Evolutionary conservation across 2,888 invertebrate species (phyloP).

Genomic region (Chymomyza caudatula): DNA sequence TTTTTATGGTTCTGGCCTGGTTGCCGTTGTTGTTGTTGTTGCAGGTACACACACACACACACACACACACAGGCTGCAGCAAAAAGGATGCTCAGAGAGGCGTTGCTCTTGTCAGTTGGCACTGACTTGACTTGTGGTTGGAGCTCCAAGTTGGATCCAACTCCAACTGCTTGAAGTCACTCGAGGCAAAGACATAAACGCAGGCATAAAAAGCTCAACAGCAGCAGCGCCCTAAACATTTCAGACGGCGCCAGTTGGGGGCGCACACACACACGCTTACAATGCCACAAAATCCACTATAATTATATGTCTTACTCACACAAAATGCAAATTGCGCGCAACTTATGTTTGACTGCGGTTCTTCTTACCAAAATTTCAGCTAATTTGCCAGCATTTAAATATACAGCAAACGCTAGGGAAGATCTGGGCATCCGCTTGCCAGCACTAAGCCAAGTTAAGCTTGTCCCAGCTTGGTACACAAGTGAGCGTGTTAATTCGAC

Average conservation of each 20-base stretch:
- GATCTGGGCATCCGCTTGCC: not conserved
- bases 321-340: conserved; percentile 58
- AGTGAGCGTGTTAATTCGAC: conserved; percentile 75
- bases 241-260: conserved; percentile 63
- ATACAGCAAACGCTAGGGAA: conserved; percentile 31
- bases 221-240: conserved; percentile 61
- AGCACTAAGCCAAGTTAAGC: not conserved
- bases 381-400: conserved; percentile 68
- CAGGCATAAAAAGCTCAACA: conserved; percentile 71
- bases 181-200: conserved; percentile 14
- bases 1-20: conserved; percentile 41
- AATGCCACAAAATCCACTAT: conserved; percentile 47
- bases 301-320: conserved; percentile 56
- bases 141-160: not conserved
- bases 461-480: conserved; percentile 10
- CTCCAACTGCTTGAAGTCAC: not conserved
- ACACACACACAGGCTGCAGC: conserved; percentile 38
- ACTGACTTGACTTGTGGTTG: not conserved
- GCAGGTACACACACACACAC: conserved; percentile 32
- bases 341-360: conserved; percentile 10
- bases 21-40: conserved; percentile 39
- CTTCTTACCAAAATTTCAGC: conserved; percentile 46
- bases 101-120: conserved; percentile 3
- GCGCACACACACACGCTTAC: conserved; percentile 28
- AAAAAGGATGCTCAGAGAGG: not conserved